A percentile compares a stretch with the other conserved stretches of the same genome.
These are phyloP conservation scores for Oxycera nigricornis DNA, from an alignment of 2,888 invertebrate genomes.

Conservation along the genomic window DNA sequence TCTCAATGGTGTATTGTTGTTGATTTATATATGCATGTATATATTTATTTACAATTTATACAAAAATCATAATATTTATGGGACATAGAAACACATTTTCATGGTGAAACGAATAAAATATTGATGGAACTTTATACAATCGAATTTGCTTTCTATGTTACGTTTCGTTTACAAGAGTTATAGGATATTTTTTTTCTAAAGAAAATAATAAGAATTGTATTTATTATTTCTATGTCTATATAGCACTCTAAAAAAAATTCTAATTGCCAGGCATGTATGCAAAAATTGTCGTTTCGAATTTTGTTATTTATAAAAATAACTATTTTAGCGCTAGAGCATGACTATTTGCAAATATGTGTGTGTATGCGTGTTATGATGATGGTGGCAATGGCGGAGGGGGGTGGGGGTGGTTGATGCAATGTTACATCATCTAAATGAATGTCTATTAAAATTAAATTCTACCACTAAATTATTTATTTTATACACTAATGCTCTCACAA, in stretches of 20 bases:
- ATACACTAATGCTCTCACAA: constrained; percentile 61
- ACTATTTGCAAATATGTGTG: neutral
- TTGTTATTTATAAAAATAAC: neutral
- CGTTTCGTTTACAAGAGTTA: no score
- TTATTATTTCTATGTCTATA: neutral
- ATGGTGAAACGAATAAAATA: no score
- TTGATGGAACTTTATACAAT: no score
- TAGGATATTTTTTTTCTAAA: neutral
- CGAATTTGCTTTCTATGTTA: no score
- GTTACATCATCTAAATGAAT: constrained; percentile 2
- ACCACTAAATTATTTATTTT: constrained; percentile 10
- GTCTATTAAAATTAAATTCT: neutral
- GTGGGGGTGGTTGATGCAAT: neutral
- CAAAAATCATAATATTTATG: neutral
- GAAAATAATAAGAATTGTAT: neutral
- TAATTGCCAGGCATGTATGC: neutral
- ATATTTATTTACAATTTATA: neutral
- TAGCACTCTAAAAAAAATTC: neutral
- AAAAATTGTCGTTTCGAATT: neutral
- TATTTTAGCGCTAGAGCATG: no score
- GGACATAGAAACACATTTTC: neutral
- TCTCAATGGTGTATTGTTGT: neutral
- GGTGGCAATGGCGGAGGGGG: neutral
- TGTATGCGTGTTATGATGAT: neutral
- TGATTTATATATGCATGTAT: neutral